phyloP scores from a whole-genome alignment of 2,888 invertebrate species.

The Ariolimax columbianus region DNA sequence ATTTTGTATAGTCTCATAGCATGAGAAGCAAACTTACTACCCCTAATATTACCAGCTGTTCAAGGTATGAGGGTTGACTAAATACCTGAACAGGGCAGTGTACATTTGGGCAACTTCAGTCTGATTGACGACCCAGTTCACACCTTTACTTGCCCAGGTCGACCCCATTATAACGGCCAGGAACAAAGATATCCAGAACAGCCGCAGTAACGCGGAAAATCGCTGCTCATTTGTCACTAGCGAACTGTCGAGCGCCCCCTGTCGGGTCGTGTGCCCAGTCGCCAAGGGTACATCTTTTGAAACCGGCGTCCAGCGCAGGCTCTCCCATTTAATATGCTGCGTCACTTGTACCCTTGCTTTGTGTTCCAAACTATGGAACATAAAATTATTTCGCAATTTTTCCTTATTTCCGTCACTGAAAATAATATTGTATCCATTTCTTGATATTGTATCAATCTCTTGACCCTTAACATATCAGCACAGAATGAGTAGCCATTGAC shows the following conservation, averaged over 20 bases:
- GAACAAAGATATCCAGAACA: neutral
- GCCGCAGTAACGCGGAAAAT: conserved; percentile 13
- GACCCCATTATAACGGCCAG: neutral
- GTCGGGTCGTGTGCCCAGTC: conserved; percentile 16
- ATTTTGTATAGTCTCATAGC: no score
- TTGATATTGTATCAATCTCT: neutral
- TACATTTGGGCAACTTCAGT: neutral
- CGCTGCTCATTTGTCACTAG: conserved; percentile 31
- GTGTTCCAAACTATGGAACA: neutral
- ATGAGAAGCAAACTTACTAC: no score
- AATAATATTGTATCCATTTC: neutral
- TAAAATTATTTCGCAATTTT: conserved; percentile 27
- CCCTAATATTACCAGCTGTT: no score
- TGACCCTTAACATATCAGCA: neutral
- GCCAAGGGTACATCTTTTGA: neutral
- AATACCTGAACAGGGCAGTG: neutral
- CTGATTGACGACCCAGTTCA: neutral
- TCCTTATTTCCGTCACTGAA: neutral
- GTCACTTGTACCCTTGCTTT: neutral
- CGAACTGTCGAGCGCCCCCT: neutral
- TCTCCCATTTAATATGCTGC: neutral
- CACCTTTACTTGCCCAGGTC: neutral
- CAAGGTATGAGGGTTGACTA: neutral
- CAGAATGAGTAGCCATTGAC: neutral
- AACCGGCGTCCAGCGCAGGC: neutral